Percentiles rank a stretch among this genome's conserved stretches.
These are phyloP conservation scores for Patella depressa DNA, from an alignment of 2,888 invertebrate genomes.

Conservation along the genomic window DNA sequence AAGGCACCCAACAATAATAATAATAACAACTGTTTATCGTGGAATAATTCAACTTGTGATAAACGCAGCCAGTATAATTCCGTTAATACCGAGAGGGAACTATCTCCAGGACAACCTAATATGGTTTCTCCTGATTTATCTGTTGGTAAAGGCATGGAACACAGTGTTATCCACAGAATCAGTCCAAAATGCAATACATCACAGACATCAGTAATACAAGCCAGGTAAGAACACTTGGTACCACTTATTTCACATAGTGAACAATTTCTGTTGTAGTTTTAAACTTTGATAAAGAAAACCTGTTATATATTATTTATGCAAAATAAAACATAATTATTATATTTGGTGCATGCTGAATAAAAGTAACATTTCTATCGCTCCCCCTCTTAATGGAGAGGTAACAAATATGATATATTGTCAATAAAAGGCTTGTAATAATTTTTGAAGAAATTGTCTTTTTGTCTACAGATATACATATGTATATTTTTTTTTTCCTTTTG, in stretches of 20 bases:
- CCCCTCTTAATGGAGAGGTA: too few relatives aligned
- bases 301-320: not conserved
- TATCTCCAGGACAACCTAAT: constrained; percentile 45
- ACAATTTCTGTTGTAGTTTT: not conserved
- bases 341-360: too few relatives aligned
- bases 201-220: constrained; percentile 64
- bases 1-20: constrained; percentile 12
- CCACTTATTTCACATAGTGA: too few relatives aligned
- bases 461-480: not conserved
- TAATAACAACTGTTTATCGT: constrained; percentile 5
- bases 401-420: too few relatives aligned
- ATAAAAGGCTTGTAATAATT: too few relatives aligned
- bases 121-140: constrained; percentile 36
- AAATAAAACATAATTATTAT: too few relatives aligned
- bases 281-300: not conserved
- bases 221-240: constrained; percentile 40
- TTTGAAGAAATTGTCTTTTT: not conserved
- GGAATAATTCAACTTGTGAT: constrained; percentile 17
- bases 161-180: constrained; percentile 38
- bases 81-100: not conserved
- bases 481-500: constrained; percentile 21
- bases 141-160: constrained; percentile 37
- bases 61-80: constrained; percentile 8
- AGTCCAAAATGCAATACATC: constrained; percentile 57
- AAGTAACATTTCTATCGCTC: too few relatives aligned